Conservation (phyloP, 2,113 vertebrate genomes). For the Notarius quadriscutis region DNA sequence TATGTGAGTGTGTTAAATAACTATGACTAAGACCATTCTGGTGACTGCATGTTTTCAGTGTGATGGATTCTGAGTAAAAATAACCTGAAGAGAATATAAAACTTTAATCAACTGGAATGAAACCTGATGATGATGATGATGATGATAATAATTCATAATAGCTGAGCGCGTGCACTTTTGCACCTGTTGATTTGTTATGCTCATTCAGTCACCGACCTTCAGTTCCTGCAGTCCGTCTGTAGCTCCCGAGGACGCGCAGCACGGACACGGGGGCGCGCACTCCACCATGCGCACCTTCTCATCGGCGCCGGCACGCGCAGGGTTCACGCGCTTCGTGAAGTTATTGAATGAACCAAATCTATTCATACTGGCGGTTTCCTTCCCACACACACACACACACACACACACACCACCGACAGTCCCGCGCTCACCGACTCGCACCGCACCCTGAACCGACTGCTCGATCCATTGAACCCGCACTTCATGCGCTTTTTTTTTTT, state of each 20-base stretch:
- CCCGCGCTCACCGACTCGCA: background rate
- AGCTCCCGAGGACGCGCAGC: background rate
- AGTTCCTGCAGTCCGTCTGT: slow-evolving; percentile 1
- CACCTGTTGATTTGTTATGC: background rate
- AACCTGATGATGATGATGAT: background rate
- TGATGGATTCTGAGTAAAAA: slow-evolving; percentile 4
- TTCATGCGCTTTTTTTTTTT: background rate
- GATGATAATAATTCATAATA: background rate
- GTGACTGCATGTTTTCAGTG: background rate
- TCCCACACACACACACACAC: background rate
- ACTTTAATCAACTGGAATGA: slow-evolving; percentile 2
- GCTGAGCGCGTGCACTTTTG: background rate
- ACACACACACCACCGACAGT: background rate
- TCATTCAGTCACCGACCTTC: slow-evolving; percentile 45
- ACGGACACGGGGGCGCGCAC: slow-evolving; percentile 21
- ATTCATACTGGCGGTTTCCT: slow-evolving; percentile 41
- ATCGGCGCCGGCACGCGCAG: slow-evolving; percentile 6
- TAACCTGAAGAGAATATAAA: background rate
- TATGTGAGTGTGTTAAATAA: background rate
- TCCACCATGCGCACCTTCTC: slow-evolving; percentile 53
- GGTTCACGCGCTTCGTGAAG: slow-evolving; percentile 32
- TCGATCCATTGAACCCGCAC: background rate
- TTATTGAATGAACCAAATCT: slow-evolving; percentile 29
- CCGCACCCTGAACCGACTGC: background rate
- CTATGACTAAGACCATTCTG: background rate